These are phyloP conservation scores for Gymnogyps californianus DNA, from an alignment of 2,113 vertebrate genomes.

Conservation along the genomic window DNA sequence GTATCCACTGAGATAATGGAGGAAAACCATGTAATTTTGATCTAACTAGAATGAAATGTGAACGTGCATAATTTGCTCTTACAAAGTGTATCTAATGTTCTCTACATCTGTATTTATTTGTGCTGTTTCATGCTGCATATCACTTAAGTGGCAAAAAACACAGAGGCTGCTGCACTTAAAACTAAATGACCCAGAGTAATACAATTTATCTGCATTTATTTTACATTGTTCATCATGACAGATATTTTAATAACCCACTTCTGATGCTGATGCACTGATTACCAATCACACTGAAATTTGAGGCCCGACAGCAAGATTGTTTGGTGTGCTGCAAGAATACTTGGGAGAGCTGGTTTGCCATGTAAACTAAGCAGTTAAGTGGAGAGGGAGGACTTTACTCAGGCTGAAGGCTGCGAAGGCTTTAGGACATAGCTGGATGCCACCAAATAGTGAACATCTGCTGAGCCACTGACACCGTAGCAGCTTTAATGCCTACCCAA, in stretches of 20 bases:
- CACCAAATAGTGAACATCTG: background rate
- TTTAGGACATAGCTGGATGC: background rate
- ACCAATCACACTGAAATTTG: slow-evolving; percentile 8
- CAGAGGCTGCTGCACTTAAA: slow-evolving; percentile 34
- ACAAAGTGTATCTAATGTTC: slow-evolving; percentile 49
- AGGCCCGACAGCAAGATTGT: background rate
- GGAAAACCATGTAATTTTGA: slow-evolving; percentile 59
- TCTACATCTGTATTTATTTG: slow-evolving; percentile 50
- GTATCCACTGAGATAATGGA: slow-evolving; percentile 63
- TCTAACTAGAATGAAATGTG: slow-evolving; percentile 56
- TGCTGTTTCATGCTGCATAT: slow-evolving; percentile 37
- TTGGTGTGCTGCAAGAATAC: background rate
- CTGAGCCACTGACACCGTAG: background rate
- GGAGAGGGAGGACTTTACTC: background rate
- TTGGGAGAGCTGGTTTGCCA: background rate
- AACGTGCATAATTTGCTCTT: slow-evolving; percentile 40
- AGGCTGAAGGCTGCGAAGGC: background rate
- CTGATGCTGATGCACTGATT: slow-evolving; percentile 36
- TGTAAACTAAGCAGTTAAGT: background rate
- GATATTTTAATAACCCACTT: slow-evolving; percentile 39
- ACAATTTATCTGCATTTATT: slow-evolving; percentile 34
- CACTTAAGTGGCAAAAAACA: slow-evolving; percentile 47
- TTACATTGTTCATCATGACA: slow-evolving; percentile 17
- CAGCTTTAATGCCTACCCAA: background rate
- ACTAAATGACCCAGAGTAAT: slow-evolving; percentile 53